Conservation (phyloP, 37 sponge, comb jelly and placozoan genomes). For the Geodia barretti region DNA sequence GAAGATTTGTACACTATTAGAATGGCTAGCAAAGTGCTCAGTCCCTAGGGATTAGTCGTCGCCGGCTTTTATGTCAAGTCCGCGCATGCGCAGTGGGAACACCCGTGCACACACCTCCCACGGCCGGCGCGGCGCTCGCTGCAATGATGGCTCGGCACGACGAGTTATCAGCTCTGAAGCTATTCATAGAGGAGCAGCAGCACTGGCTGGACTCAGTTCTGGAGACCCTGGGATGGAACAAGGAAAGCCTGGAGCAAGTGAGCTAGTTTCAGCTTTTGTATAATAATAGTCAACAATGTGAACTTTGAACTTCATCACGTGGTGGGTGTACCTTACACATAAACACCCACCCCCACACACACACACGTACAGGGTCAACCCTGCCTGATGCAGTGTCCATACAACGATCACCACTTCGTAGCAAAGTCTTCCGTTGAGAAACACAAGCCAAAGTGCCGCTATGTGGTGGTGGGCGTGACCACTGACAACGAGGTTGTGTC, state of each 20-base stretch:
- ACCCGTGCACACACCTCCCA: no score
- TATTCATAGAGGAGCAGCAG: slow-evolving; percentile 56
- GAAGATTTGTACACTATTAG: no score
- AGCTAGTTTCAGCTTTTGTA: background rate
- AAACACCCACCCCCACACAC: no score
- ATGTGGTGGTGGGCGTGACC: slow-evolving; percentile 10
- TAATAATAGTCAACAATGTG: background rate
- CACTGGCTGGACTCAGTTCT: slow-evolving; percentile 36
- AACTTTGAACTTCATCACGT: background rate
- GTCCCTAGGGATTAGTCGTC: no score
- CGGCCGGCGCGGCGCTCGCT: no score
- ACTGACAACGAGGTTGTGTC: background rate
- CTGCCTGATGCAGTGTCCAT: slow-evolving; percentile 49
- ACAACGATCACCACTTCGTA: slow-evolving; percentile 44
- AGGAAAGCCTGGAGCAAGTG: slow-evolving; percentile 6
- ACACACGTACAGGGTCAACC: slow-evolving; percentile 9
- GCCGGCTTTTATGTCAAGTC: no score
- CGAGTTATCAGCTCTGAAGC: slow-evolving; percentile 23
- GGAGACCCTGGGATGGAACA: slow-evolving; percentile 41
- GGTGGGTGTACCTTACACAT: background rate
- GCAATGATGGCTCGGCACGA: no score
- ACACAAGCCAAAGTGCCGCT: slow-evolving; percentile 35
- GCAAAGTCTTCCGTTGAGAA: slow-evolving; percentile 12
- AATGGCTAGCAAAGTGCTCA: no score
- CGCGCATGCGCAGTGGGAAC: no score